Evolutionary conservation across 2,113 vertebrate genomes (phyloP).

Genomic region (Acanthochromis polyacanthus): DNA sequence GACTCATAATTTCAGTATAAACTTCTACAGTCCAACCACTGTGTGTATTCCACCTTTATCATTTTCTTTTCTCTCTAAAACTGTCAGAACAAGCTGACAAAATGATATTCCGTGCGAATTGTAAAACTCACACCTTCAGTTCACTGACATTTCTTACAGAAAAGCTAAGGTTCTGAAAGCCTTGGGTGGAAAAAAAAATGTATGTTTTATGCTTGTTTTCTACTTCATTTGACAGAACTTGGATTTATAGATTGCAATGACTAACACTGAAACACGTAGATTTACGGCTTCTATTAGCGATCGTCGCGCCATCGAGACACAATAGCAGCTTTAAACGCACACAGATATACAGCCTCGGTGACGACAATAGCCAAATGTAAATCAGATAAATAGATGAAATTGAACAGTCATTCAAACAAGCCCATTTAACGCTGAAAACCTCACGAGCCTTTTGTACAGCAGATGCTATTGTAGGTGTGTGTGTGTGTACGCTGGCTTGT

Average conservation of each 20-base stretch:
- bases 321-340: slow-evolving; percentile 33
- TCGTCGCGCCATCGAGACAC: slow-evolving; percentile 40
- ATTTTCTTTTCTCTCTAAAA: neutral
- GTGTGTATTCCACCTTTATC: too few relatives aligned
- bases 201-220: neutral
- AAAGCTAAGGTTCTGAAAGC: too few relatives aligned
- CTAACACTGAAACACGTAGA: slow-evolving; percentile 21
- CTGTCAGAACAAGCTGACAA: too few relatives aligned
- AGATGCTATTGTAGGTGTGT: slow-evolving; percentile 48
- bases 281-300: slow-evolving; percentile 45
- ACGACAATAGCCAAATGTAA: slow-evolving; percentile 76
- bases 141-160: too few relatives aligned
- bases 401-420: slow-evolving; percentile 71
- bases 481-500: slow-evolving; percentile 58
- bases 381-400: slow-evolving; percentile 77
- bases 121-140: too few relatives aligned
- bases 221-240: neutral
- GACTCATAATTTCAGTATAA: too few relatives aligned
- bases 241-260: slow-evolving; percentile 8
- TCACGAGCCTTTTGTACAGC: slow-evolving; percentile 60
- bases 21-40: too few relatives aligned
- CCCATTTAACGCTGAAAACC: slow-evolving; percentile 55
- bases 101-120: too few relatives aligned
- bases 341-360: slow-evolving; percentile 8
- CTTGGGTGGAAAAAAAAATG: neutral